Evolutionary conservation across 2,888 invertebrate genomes (phyloP), one percentile per base, ranked within the genome.

Genomic region (Blomia tropicalis): DNA sequence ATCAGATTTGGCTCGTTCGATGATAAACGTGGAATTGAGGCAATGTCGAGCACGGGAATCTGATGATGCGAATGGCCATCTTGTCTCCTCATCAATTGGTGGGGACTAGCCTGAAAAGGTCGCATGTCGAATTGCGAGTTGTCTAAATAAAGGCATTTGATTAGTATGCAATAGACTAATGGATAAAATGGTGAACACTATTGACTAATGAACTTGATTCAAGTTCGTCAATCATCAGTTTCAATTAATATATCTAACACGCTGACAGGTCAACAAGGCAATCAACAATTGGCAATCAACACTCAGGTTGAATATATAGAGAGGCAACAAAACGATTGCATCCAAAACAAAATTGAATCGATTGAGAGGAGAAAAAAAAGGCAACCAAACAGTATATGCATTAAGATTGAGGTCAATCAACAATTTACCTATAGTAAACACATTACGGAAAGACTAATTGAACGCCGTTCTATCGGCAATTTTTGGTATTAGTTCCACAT

Each of bases 51-150:
- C 51, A 47, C 51, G 51, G 51, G 51, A 47, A 22, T 47, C 7
- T 7, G 23, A n/a, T n/a, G n/a, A 17, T 36, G 36, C 27, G n/a
- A 19, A n/a, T 47, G 51, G 51, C 27, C 51, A 47, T 47, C 51
- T 47, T 47, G 51, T n/a, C 51, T 22, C 51, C 51, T 47, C 14
- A n/a, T 22, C 51, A 27, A n/a, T 27, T 47, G 51, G 14, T 14
- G 41, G 51, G 51, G 51, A 47, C 51, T 47, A 47, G 51, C 51
- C 51, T 47, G 51, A n/a, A 47, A 47, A 27, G 51, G 51, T 22
- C 51, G 51, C 51, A 47, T 11, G 11, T 7, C 22, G 51, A 47
- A 47, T 7, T n/a, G 51, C 14, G 51, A 14, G 51, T 47, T 19
- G 5, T 47, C 51, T 47, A 36, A 36, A 36, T 36, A 36, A n/a